Evolutionary conservation across 2,797 vertebrate genomes (phyloP).

Genomic region (Pseudomugil gertrudae): DNA sequence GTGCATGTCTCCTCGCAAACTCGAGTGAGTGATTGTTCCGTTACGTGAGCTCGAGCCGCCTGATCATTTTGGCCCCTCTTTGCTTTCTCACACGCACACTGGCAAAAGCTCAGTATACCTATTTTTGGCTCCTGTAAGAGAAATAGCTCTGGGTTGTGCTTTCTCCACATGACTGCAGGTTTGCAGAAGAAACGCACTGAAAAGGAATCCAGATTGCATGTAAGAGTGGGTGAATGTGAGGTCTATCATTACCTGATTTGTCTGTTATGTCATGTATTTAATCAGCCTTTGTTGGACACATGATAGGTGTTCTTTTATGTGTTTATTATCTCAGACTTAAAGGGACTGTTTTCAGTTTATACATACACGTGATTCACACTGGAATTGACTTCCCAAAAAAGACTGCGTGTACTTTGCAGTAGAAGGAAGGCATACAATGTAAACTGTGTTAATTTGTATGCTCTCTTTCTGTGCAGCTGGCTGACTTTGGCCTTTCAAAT

Average conservation of each 20-base stretch:
- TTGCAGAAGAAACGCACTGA: slow-evolving; percentile 21
- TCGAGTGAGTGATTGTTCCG: slow-evolving; percentile 74
- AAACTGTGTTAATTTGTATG: not conserved
- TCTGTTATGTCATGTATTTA: slow-evolving; percentile 17
- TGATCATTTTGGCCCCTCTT: slow-evolving; percentile 61
- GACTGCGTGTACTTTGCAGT: not conserved
- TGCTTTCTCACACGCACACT: slow-evolving; percentile 48
- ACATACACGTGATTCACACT: not conserved
- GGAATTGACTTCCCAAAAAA: not conserved
- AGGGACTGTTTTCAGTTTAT: too few species aligned
- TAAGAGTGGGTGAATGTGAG: slow-evolving; percentile 7
- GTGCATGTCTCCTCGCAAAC: slow-evolving; percentile 39
- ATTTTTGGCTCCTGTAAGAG: slow-evolving; percentile 64
- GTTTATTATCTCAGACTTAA: too few species aligned
- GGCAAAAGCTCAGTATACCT: slow-evolving; percentile 45
- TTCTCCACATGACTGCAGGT: slow-evolving; percentile 33
- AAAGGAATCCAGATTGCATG: slow-evolving; percentile 49
- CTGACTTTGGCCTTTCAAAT: slow-evolving; percentile 85
- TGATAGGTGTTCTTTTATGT: too few species aligned
- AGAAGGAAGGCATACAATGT: not conserved
- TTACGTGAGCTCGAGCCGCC: slow-evolving; percentile 61
- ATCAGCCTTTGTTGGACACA: not conserved
- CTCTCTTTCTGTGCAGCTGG: slow-evolving; percentile 72
- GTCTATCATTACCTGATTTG: slow-evolving; percentile 10
- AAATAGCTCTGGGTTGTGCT: slow-evolving; percentile 45